Percentiles rank a stretch among this genome's conserved stretches.
These are phyloP conservation scores for Origma solitaria DNA, from an alignment of 2,113 vertebrate species.

Conservation along the genomic window DNA sequence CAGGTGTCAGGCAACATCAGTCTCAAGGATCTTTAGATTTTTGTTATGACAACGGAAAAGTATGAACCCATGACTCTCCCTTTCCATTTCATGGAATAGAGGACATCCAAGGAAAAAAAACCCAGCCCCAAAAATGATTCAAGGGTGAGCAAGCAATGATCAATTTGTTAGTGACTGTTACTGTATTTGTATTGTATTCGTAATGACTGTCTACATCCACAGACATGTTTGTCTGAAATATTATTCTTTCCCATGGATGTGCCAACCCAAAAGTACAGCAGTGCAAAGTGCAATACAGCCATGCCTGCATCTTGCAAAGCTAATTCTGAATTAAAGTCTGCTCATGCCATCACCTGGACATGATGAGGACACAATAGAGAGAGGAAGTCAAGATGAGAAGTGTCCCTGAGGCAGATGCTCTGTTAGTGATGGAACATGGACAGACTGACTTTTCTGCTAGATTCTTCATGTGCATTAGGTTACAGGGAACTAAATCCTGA, in stretches of 20 bases:
- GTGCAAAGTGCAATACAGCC: background rate
- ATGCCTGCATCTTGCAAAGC: background rate
- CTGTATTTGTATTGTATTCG: too few species aligned
- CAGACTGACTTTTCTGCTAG: background rate
- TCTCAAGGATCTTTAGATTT: background rate
- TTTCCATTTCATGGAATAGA: background rate
- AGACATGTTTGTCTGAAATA: background rate
- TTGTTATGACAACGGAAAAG: background rate
- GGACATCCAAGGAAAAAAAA: background rate
- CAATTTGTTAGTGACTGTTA: background rate
- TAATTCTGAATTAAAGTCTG: background rate
- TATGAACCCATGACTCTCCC: fast-evolving
- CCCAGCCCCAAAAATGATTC: background rate
- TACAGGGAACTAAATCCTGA: background rate
- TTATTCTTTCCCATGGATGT: background rate
- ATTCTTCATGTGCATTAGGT: background rate
- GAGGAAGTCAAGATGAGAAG: background rate
- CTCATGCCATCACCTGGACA: background rate
- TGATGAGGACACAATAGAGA: background rate
- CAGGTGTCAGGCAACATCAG: background rate
- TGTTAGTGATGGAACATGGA: background rate
- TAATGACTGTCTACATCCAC: background rate
- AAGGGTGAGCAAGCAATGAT: background rate
- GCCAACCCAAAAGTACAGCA: background rate
- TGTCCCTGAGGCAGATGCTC: background rate